Evolutionary conservation across 2,888 invertebrate species (phyloP), one percentile per base, ranked within the genome.

Genomic region (Hermaeophaga mercurialis): DNA sequence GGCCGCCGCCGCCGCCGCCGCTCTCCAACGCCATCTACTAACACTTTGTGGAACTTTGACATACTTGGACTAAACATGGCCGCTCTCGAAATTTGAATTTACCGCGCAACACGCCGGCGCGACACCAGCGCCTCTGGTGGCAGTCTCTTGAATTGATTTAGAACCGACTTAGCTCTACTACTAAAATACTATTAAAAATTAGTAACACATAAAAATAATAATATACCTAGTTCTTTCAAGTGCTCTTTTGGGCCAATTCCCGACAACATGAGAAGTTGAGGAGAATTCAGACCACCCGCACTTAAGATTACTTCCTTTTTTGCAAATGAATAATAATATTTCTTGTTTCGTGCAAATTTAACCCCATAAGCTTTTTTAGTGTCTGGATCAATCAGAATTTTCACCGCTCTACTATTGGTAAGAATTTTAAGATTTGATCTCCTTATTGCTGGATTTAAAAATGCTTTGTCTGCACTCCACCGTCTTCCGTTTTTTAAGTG

Each of bases 261-360:
- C 3, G 93, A 93, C 4, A 96, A 75, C 91, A 95, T 91, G 5
- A 96, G 81, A 1, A 96, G 74, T 75, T 96, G 95, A 0, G 96
- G 94, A 0, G 93, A 90, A 68, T 91, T 91, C 63, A 96, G 88
- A 1, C 94, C 84, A 0, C 96, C 96, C 2, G 91, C 92, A n/a
- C 90, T 88, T 12, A 95, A 70, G 50, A 96, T 89, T 0, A 96
- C 88, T 78, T 94, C 94, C 72, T 88, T 90, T 1, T 81, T 82
- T 0, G 89, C 90, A 45, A 73, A 77, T 0, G 85, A 84, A 5
- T 44, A 62, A 18, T 71, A 66, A 15, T 64, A 70, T 12, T 65
- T 59, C 17, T 79, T 79, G 11, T 84, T 80, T 53, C 84, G 81
- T 0, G 82, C 74, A 61, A 86, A 87, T 65, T 88, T 80, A 0